Base-by-base conservation (phyloP, 2,888 invertebrate genomes). In the Chesias legatella region DNA sequence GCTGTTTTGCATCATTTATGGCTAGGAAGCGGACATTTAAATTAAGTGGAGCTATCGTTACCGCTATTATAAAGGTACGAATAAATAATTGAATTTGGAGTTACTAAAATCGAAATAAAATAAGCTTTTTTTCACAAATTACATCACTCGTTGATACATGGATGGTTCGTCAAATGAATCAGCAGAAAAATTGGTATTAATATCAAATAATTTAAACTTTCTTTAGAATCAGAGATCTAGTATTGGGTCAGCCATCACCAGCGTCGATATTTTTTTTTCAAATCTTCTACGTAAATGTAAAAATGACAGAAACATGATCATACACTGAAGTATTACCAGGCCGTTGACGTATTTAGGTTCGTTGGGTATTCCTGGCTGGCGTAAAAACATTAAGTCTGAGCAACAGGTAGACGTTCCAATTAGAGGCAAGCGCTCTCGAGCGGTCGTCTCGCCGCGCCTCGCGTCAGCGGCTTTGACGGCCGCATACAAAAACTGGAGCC, bases 381-480 rank as follows among this genome's bases (percentile, higher is more conserved):
- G 64, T 73, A 78, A 79, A 79, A 77, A 75, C 67, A 67, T 68
- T 71, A 73, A 77, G 76, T 65, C 60, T 67, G 69, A 69, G 81
- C 86, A 88, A 88, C 86, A 86, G 86, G 86, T 88, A 83, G 80
- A 77, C 76, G 71, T 80, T 55, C 85, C 88, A 86, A 86, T 88
- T 86, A 88, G 83, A 77, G 79, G 59, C 69, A 68, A 73, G 70
- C 76, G 73, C 68, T 69, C 74, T 78, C 71, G 74, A 82, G 78
- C 71, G 71, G 76, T 52, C 67, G 76, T 66, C 69, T 76, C 72
- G 75, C 65, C 69, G 70, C 73, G 76, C 67, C 70, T 69, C 73
- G 77, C 79, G 79, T 83, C 84, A 78, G 72, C 72, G 74, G 69
- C 72, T 78, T 79, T 45, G 45, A 45, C 45, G 75, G 73, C 63